These are phyloP conservation scores for Hartigia nigra DNA, from an alignment of 2,888 invertebrate genomes.

Conservation along the genomic window DNA sequence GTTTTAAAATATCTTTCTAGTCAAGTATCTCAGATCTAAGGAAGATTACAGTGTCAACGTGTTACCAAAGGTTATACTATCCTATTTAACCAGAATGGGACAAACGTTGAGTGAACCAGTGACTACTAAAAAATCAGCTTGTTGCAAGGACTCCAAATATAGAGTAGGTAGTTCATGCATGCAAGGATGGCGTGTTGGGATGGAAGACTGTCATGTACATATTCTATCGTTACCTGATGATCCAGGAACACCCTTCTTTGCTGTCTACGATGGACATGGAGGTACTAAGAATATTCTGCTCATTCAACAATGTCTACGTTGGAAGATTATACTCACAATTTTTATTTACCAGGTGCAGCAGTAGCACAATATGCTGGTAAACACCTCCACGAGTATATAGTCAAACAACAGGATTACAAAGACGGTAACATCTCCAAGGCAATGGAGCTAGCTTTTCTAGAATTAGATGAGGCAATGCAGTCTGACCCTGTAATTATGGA, in stretches of 20 bases:
- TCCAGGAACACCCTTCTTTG: slow-evolving; percentile 93
- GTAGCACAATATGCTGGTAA: slow-evolving; percentile 96
- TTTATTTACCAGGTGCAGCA: slow-evolving; percentile 76
- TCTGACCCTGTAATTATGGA: slow-evolving; percentile 88
- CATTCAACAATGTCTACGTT: background rate
- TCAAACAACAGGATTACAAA: slow-evolving; percentile 84
- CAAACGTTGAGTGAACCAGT: slow-evolving; percentile 98
- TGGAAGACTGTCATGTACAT: slow-evolving; percentile 99
- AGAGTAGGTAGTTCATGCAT: slow-evolving; percentile 96
- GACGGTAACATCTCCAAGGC: slow-evolving; percentile 87
- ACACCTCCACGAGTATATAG: slow-evolving; percentile 92
- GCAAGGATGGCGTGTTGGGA: slow-evolving; percentile 99
- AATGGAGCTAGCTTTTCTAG: slow-evolving; percentile 87
- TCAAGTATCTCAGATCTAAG: background rate
- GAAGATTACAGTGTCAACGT: background rate
- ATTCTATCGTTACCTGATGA: slow-evolving; percentile 93
- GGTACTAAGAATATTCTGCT: slow-evolving; percentile 66
- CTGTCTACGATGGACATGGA: slow-evolving; percentile 96
- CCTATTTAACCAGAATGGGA: slow-evolving; percentile 76
- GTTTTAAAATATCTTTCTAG: background rate
- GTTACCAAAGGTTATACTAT: background rate
- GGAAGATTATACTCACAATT: background rate
- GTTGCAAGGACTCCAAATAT: slow-evolving; percentile 78
- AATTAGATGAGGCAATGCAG: slow-evolving; percentile 93
- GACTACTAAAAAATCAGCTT: slow-evolving; percentile 87